phyloP scores from a whole-genome alignment of 2,797 vertebrate species.

The Orientallactaga sibirica region DNA sequence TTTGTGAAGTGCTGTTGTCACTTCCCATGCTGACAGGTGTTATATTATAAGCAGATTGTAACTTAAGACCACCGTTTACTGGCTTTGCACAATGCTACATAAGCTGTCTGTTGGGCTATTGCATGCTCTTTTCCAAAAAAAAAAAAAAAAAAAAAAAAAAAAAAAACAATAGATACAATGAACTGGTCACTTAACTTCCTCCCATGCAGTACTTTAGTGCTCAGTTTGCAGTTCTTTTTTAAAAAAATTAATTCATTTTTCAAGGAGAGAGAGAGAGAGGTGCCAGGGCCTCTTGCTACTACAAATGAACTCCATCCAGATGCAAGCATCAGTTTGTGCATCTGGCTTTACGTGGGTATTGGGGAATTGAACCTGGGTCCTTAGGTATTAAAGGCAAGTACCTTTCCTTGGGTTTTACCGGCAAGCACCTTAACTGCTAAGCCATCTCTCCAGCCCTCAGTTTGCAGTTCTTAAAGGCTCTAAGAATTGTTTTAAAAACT shows the following conservation, averaged over 20 bases:
- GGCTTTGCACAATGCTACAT: conserved; percentile 78
- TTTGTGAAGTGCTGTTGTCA: not conserved
- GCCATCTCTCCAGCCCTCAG: not conserved
- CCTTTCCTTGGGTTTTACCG: no score
- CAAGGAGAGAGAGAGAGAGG: no score
- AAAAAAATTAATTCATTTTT: no score
- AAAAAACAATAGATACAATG: not conserved
- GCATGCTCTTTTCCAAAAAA: not conserved
- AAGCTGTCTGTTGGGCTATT: conserved; percentile 33
- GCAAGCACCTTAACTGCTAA: no score
- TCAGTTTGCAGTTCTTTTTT: not conserved
- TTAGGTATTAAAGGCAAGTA: no score
- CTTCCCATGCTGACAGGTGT: conserved; percentile 68
- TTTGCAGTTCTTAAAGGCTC: not conserved
- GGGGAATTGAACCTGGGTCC: no score
- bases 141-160: not conserved
- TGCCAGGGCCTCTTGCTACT: no score
- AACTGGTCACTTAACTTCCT: not conserved
- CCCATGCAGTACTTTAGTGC: not conserved
- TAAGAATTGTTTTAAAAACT: conserved; percentile 31
- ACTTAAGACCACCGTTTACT: conserved; percentile 85
- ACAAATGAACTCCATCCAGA: no score
- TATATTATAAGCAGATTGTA: conserved; percentile 69
- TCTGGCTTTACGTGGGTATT: no score
- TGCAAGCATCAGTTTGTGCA: no score